Percentiles rank a stretch among this genome's conserved stretches.
phyloP scores from a whole-genome alignment of 2,888 invertebrate genomes.

The Neoscelio sp. region DNA sequence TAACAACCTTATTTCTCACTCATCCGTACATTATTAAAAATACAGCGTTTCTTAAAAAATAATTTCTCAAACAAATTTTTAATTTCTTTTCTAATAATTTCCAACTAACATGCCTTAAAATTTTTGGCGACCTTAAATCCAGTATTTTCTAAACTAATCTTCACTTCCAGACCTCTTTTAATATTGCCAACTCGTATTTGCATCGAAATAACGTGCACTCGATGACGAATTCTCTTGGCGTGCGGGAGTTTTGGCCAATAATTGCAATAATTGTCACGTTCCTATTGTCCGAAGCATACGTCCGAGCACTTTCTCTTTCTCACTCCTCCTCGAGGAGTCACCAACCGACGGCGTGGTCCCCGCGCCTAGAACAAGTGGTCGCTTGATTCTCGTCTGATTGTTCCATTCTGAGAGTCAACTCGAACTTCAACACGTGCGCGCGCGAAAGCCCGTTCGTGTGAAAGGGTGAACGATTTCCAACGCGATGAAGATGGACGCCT shows the following conservation, averaged over 20 bases:
- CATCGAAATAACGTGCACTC: slow-evolving; percentile 74
- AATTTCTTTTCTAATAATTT: no score
- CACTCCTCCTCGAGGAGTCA: slow-evolving; percentile 75
- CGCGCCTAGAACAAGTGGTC: slow-evolving; percentile 81
- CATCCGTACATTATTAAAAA: no score
- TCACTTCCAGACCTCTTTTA: slow-evolving; percentile 7
- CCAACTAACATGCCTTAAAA: no score
- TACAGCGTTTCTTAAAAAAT: no score
- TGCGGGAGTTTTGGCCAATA: slow-evolving; percentile 72
- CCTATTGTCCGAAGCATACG: slow-evolving; percentile 75
- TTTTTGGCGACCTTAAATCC: slow-evolving; percentile 4
- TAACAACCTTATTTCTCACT: no score
- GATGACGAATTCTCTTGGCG: slow-evolving; percentile 68
- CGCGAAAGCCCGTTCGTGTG: slow-evolving; percentile 48
- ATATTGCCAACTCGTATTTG: slow-evolving; percentile 71
- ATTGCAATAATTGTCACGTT: slow-evolving; percentile 82
- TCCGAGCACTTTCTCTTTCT: no score
- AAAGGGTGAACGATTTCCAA: slow-evolving; percentile 56
- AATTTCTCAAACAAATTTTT: no score
- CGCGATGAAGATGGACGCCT: slow-evolving; percentile 30
- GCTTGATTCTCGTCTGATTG: slow-evolving; percentile 83
- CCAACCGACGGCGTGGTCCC: slow-evolving; percentile 71
- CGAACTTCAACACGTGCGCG: slow-evolving; percentile 66
- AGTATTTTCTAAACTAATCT: no score
- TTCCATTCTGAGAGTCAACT: slow-evolving; percentile 81